Percentiles rank a stretch among this genome's conserved stretches.
phyloP scores from a whole-genome alignment of 2,888 invertebrate species.

The Parnassius glacialis region DNA sequence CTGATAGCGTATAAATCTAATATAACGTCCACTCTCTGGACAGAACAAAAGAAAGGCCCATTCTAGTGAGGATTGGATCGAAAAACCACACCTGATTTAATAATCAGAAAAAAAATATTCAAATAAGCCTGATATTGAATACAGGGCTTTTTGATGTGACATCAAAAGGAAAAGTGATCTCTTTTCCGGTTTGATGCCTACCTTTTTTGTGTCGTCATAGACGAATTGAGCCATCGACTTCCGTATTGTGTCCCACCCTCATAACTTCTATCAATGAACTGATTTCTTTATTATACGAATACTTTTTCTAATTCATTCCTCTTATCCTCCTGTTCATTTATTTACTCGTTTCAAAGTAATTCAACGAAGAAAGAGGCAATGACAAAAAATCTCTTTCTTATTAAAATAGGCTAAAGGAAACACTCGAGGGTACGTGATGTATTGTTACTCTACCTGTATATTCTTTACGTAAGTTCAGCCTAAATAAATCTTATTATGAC shows the following conservation, averaged over 20 bases:
- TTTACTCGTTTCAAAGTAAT: constrained; percentile 76
- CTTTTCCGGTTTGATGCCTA: constrained; percentile 71
- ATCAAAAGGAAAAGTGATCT: constrained; percentile 74
- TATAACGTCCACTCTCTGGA: constrained; percentile 3
- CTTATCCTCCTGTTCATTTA: constrained; percentile 69
- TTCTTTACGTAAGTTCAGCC: constrained; percentile 59
- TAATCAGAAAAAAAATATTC: constrained; percentile 26
- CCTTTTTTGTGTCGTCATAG: constrained; percentile 54
- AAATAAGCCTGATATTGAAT: constrained; percentile 30
- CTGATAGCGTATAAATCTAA: constrained; percentile 3
- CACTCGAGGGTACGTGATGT: constrained; percentile 51
- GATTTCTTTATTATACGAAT: constrained; percentile 72
- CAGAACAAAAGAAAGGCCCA: constrained; percentile 7
- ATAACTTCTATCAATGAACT: constrained; percentile 68
- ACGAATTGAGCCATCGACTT: constrained; percentile 55
- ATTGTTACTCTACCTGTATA: constrained; percentile 74
- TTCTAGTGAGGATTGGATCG: constrained; percentile 14
- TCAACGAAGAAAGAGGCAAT: constrained; percentile 57
- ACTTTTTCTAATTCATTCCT: constrained; percentile 74
- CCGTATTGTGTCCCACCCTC: constrained; percentile 64
- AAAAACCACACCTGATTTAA: constrained; percentile 25
- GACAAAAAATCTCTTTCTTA: constrained; percentile 61
- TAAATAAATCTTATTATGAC: constrained; percentile 73
- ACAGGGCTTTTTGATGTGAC: constrained; percentile 61
- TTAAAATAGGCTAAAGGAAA: constrained; percentile 73